These are phyloP conservation scores for Drymonia ruficornis DNA, from an alignment of 2,888 invertebrate genomes.

Conservation along the genomic window DNA sequence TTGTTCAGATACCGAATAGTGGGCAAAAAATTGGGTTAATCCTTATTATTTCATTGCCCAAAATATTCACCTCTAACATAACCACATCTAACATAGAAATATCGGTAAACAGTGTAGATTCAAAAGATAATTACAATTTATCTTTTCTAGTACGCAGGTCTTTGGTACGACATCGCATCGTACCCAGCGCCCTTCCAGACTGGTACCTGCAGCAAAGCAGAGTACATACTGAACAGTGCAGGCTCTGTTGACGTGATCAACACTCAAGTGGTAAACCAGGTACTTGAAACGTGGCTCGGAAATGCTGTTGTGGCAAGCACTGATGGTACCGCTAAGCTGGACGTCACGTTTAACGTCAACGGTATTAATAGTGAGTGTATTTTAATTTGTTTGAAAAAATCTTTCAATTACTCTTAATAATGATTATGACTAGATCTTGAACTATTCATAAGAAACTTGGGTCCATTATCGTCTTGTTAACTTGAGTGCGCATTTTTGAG, in stretches of 20 bases:
- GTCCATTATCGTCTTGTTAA: too few species aligned
- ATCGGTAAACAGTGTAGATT: too few species aligned
- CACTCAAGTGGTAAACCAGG: slow-evolving; percentile 61
- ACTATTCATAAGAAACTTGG: too few species aligned
- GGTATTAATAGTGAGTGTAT: slow-evolving; percentile 51
- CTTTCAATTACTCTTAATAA: too few species aligned
- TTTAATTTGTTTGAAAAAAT: not conserved
- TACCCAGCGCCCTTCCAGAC: slow-evolving; percentile 67
- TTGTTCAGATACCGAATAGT: too few species aligned
- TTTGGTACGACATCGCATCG: slow-evolving; percentile 68
- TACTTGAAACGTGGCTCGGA: slow-evolving; percentile 55
- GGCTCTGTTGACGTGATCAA: slow-evolving; percentile 57
- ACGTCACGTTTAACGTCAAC: slow-evolving; percentile 57
- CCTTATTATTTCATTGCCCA: too few species aligned
- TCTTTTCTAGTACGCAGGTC: slow-evolving; percentile 55
- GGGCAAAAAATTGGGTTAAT: too few species aligned
- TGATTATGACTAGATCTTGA: too few species aligned
- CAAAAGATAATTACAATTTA: too few species aligned
- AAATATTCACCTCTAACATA: too few species aligned
- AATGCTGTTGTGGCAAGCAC: slow-evolving; percentile 47
- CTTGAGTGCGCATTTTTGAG: too few species aligned
- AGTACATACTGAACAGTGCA: slow-evolving; percentile 46
- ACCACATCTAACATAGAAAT: too few species aligned
- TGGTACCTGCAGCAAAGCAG: slow-evolving; percentile 64
- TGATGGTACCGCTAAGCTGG: slow-evolving; percentile 61